Base-by-base conservation (phyloP, 2,797 vertebrate species). In the Acanthornis magna region DNA sequence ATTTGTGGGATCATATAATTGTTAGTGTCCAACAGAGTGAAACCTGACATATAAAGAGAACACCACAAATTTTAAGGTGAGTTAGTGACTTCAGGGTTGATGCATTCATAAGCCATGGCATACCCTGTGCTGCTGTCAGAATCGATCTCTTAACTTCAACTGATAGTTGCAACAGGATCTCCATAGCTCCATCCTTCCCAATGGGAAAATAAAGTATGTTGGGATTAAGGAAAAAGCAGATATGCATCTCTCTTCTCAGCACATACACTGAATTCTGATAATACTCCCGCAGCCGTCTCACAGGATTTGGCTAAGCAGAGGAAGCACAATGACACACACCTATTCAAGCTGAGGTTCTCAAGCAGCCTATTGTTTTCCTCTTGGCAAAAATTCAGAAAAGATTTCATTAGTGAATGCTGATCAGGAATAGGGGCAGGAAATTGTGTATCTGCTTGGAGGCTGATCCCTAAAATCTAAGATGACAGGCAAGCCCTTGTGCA, bases 311-410 rank as follows among this genome's bases (percentile, higher is more conserved):
- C 67, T 79, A 68, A 95, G 62, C 50, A 75, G 38, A 74, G 38
- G 70, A 74, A 77, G 57, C 54, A 65, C 68, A 74, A 12, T 50
- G 74, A 65, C 75, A 87, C 1, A 1, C 51, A 53, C 54, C 68
- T 61, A 7, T 43, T 48, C 62, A 65, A 50, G 36, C 63, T 61
- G 60, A 60, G 85, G 55, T 66, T 43, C 85, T 82, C 2, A 0
- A 65, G 75, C 70, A 43, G n/a, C 48, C 75, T 63, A 34, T 89
- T 85, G 91, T 92, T 92, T 86, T 91, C 45, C 17, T 42, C 58
- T 95, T 95, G 95, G 92, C 95, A 93, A 36, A 70, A n/a, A 61
- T 86, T 92, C 73, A 84, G 47, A 85, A 71, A 67, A 60, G 11
- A 50, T 86, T 96, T 95, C 82, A 79, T 88, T 96, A 83, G 57